Evolutionary conservation across 2,888 invertebrate genomes (phyloP).

Genomic region (Phlogophora meticulosa): DNA sequence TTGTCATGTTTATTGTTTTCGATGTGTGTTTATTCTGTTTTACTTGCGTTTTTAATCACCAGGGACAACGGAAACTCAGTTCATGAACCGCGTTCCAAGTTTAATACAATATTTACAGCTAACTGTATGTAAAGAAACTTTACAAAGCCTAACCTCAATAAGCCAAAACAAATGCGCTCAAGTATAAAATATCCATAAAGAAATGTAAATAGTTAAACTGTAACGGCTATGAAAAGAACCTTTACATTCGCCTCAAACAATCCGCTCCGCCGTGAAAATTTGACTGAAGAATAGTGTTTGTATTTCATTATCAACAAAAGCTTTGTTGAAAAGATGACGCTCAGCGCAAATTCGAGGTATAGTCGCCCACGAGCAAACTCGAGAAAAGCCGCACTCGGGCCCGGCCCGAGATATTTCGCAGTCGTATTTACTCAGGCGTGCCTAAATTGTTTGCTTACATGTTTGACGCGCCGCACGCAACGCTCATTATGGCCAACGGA

Average conservation of each 20-base stretch:
- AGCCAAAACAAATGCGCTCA: constrained; percentile 52
- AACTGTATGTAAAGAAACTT: constrained; percentile 33
- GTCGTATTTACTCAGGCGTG: constrained; percentile 90
- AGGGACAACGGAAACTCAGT: constrained; percentile 34
- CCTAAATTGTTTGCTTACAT: constrained; percentile 91
- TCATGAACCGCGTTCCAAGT: constrained; percentile 14
- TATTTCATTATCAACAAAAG: constrained; percentile 90
- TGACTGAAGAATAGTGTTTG: constrained; percentile 87
- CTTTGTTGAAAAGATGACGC: constrained; percentile 88
- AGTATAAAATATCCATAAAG: constrained; percentile 59
- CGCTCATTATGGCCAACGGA: constrained; percentile 88
- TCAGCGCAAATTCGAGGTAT: constrained; percentile 85
- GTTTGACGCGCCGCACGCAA: constrained; percentile 90
- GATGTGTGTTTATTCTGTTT: constrained; percentile 36
- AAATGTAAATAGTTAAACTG: constrained; percentile 64
- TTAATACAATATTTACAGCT: constrained; percentile 32
- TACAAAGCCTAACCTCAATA: constrained; percentile 37
- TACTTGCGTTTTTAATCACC: constrained; percentile 39
- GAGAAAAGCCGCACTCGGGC: constrained; percentile 84
- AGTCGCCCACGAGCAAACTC: constrained; percentile 81
- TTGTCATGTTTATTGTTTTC: constrained; percentile 55
- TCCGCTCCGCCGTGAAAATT: constrained; percentile 80
- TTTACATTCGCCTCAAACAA: constrained; percentile 80
- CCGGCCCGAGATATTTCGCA: constrained; percentile 88
- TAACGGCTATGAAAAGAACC: constrained; percentile 70